Conservation (phyloP, 2,113 vertebrate genomes). For the Poeciliopsis retropinna region DNA sequence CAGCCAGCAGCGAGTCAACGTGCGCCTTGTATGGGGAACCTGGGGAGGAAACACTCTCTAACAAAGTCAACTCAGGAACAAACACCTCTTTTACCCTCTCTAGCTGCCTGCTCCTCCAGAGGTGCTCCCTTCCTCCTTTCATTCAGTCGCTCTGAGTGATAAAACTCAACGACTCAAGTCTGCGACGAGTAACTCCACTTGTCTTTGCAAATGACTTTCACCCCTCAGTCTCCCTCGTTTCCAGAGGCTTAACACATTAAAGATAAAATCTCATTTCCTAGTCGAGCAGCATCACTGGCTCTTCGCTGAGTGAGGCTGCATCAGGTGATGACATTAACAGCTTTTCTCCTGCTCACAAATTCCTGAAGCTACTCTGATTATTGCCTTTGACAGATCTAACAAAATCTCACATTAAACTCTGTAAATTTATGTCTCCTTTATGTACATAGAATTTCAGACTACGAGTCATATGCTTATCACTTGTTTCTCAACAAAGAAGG, state of each 20-base stretch:
- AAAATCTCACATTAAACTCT: background rate
- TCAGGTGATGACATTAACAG: constrained; percentile 27
- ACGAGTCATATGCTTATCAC: background rate
- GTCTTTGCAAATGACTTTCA: constrained; percentile 69
- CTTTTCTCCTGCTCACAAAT: constrained; percentile 6
- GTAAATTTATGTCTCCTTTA: background rate
- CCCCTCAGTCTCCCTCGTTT: constrained; percentile 47
- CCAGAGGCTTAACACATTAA: constrained; percentile 58
- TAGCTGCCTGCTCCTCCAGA: constrained; percentile 31
- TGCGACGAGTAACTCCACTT: constrained; percentile 45
- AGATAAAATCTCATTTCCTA: constrained; percentile 54
- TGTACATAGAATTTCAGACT: background rate
- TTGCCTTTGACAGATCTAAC: constrained; percentile 1
- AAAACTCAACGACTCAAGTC: constrained; percentile 45
- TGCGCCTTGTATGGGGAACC: constrained; percentile 64
- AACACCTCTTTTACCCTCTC: constrained; percentile 62
- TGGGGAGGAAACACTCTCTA: constrained; percentile 58
- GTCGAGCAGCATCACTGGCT: constrained; percentile 29
- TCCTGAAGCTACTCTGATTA: background rate
- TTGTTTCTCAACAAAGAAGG: background rate
- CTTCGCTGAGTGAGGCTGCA: constrained; percentile 18
- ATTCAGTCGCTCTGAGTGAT: constrained; percentile 32
- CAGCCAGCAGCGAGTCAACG: constrained; percentile 61
- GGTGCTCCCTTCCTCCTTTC: constrained; percentile 4
- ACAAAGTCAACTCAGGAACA: constrained; percentile 69